These are phyloP conservation scores for Macaca mulatta DNA, from an alignment of 2,113 vertebrate genomes.

Conservation along the genomic window DNA sequence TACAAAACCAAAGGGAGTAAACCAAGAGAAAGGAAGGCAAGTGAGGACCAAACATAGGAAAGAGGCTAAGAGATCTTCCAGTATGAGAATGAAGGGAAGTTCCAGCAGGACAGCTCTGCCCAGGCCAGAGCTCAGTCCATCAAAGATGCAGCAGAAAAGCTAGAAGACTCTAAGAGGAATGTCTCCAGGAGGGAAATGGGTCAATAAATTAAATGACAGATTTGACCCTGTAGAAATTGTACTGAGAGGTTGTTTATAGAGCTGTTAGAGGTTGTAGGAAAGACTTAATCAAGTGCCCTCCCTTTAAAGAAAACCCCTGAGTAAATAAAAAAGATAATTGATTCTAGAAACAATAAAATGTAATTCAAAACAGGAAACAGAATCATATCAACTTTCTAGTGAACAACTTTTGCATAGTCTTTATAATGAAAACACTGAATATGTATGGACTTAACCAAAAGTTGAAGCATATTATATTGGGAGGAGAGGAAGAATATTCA, in stretches of 20 bases:
- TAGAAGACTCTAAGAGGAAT: background rate
- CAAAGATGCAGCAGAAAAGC: background rate
- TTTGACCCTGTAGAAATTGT: slow-evolving; percentile 17
- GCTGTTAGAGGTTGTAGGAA: background rate
- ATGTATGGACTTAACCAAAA: background rate
- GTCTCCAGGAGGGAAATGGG: background rate
- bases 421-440: slow-evolving; percentile 24
- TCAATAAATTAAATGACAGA: background rate
- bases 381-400: slow-evolving; percentile 47
- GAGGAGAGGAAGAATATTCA: background rate
- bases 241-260: slow-evolving; percentile 9
- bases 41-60: background rate
- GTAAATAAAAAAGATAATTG: slow-evolving; percentile 11
- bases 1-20: background rate
- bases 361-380: slow-evolving; percentile 34
- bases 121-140: background rate
- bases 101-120: background rate
- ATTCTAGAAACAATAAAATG: slow-evolving; percentile 46
- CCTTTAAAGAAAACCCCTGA: background rate
- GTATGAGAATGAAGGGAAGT: background rate
- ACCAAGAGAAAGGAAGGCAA: background rate
- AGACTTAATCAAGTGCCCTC: background rate
- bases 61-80: background rate
- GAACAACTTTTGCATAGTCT: background rate
- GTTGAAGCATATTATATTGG: background rate